phyloP scores from a whole-genome alignment of 2,888 invertebrate genomes.

The Mesorhabditis sp. region DNA sequence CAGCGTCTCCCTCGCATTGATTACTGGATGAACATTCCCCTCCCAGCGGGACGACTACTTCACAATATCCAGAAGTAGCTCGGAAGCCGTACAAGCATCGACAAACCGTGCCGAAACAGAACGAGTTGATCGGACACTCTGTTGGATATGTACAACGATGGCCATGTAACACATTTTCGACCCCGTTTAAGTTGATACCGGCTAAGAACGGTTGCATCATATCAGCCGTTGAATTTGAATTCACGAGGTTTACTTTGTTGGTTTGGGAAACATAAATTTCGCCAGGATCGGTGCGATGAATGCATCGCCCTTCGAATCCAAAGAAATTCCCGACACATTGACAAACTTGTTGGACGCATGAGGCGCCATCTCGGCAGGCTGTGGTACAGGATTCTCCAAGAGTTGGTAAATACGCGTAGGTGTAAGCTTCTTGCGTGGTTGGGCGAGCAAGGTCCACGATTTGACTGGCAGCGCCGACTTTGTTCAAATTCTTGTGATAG shows the following conservation, averaged over 20 bases:
- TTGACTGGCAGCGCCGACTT: not conserved
- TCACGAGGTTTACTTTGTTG: not conserved
- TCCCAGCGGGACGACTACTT: slow-evolving; percentile 26
- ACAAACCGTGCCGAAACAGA: slow-evolving; percentile 44
- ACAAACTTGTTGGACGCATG: slow-evolving; percentile 33
- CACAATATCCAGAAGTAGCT: slow-evolving; percentile 33
- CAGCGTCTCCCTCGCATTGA: slow-evolving; percentile 31
- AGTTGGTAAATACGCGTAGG: slow-evolving; percentile 16
- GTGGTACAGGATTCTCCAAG: slow-evolving; percentile 29
- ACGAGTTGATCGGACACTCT: slow-evolving; percentile 37
- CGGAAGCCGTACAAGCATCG: slow-evolving; percentile 48
- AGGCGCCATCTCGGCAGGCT: slow-evolving; percentile 19
- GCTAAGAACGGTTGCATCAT: slow-evolving; percentile 6
- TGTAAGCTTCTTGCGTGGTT: slow-evolving; percentile 9
- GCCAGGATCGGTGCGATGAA: not conserved
- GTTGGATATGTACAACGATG: slow-evolving; percentile 26
- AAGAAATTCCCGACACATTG: slow-evolving; percentile 14
- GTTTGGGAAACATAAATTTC: not conserved
- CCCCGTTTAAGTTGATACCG: not conserved
- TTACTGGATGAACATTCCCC: slow-evolving; percentile 30
- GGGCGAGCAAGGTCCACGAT: not conserved
- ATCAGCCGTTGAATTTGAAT: not conserved
- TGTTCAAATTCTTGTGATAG: slow-evolving; percentile 14
- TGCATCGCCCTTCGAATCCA: slow-evolving; percentile 7
- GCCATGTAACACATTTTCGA: slow-evolving; percentile 21